phyloP scores from a whole-genome alignment of 2,888 invertebrate species.

The Neoascia interrupta region DNA sequence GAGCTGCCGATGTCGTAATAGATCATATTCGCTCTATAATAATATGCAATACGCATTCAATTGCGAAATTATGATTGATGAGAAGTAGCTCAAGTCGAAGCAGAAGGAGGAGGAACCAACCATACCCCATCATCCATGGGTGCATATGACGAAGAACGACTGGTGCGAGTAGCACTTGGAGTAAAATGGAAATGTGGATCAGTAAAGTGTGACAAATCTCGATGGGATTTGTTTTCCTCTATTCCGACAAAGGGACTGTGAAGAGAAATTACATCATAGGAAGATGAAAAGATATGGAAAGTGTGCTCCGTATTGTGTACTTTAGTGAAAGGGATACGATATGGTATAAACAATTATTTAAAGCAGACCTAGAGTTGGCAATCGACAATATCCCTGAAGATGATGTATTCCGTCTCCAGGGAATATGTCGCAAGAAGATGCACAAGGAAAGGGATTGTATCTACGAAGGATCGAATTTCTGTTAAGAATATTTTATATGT shows the following conservation, averaged over 20 bases:
- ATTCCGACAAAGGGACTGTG: background rate
- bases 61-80: conserved; percentile 60
- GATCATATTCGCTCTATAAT: background rate
- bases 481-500: no score
- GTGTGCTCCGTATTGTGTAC: no score
- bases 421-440: no score
- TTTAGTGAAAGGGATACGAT: no score
- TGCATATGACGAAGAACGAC: background rate
- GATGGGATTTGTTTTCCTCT: conserved; percentile 37
- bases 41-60: conserved; percentile 52
- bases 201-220: conserved; percentile 65
- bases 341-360: no score
- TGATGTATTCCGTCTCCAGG: no score
- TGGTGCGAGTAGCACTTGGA: conserved; percentile 3
- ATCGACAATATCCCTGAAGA: no score
- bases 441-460: no score
- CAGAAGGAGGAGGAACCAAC: background rate
- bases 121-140: background rate
- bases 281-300: conserved; percentile 23
- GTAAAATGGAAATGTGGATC: conserved; percentile 55
- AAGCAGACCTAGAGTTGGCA: no score
- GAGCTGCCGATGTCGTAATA: conserved; percentile 36
- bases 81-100: conserved; percentile 12
- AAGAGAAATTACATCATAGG: conserved; percentile 27
- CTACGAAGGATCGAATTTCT: no score